A percentile compares a stretch with the other conserved stretches of the same genome.
Evolutionary conservation across 2,797 vertebrate species (phyloP).

Genomic region (Cyprinella venusta): DNA sequence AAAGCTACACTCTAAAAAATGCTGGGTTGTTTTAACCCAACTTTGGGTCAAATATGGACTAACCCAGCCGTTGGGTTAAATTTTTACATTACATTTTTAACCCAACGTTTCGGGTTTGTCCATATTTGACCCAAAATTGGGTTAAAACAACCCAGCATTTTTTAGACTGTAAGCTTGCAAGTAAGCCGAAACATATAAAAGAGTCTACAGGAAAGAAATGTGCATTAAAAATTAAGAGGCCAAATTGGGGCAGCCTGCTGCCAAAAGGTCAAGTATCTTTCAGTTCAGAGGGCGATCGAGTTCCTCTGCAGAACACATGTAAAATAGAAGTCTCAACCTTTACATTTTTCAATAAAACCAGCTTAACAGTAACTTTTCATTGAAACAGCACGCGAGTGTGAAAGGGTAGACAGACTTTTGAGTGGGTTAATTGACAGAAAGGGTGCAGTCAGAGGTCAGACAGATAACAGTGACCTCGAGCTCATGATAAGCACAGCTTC

Average conservation of each 20-base stretch:
- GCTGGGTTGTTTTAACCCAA: too few relatives aligned
- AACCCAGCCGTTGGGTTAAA: too few relatives aligned
- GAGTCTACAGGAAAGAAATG: neutral
- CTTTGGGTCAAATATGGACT: too few relatives aligned
- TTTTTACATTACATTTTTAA: too few relatives aligned
- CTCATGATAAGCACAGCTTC: conserved; percentile 49
- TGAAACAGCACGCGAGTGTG: conserved; percentile 9
- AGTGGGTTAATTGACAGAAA: conserved; percentile 48
- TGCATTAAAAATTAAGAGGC: neutral
- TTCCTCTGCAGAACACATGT: neutral
- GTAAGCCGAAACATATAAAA: neutral
- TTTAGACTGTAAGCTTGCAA: too few relatives aligned
- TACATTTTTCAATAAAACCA: neutral
- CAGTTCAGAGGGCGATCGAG: neutral
- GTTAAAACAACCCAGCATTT: too few relatives aligned
- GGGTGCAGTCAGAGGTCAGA: conserved; percentile 46
- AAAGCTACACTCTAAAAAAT: too few relatives aligned
- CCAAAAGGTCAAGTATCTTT: neutral
- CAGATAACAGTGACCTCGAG: conserved; percentile 36
- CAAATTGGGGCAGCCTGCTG: neutral
- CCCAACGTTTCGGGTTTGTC: too few relatives aligned
- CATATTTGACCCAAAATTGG: too few relatives aligned
- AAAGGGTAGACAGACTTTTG: conserved; percentile 14
- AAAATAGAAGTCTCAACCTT: conserved; percentile 12
- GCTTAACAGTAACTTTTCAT: neutral